Evolutionary conservation across 2,113 vertebrate genomes (phyloP), one percentile per base, ranked within the genome.

Genomic region (Emydocephalus ijimae): DNA sequence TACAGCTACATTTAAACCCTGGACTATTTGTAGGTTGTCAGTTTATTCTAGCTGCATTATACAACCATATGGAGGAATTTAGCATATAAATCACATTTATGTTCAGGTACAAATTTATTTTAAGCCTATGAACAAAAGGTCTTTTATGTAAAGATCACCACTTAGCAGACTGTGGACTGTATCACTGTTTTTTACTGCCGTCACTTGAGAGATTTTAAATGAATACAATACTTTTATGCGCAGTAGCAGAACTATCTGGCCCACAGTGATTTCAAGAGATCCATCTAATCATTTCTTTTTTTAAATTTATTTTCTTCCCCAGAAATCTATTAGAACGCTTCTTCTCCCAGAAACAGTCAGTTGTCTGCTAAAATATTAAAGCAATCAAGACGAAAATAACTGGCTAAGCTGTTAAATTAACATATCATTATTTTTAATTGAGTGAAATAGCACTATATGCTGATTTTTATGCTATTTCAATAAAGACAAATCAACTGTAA

Each of bases 401-500:
- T 48, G 24, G 85, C 94, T 94, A 96, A 90, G 92, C 94, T 93
- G 94, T 93, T 95, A 95, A 94, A 96, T 95, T 95, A 97, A 93
- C 93, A 92, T 96, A 95, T 94, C 91, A 94, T 97, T 96, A 96
- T 95, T 96, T 96, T 96, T 96, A 96, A 95, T 94, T 95, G 94
- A 95, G 87, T 94, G 92, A 96, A 94, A 96, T 93, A 93, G 85
- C 89, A 90, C 94, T 94, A 87, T 93, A 59, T 94, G 95, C 93
- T 48, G 52, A 92, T 94, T 95, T 96, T 96, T 95, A 91, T 92
- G 90, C 93, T 89, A 95, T 95, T 95, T 94, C 93, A 94, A 92
- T 94, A 94, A 96, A 95, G 81, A 43, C 90, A 92, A 95, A 97
- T 94, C 93, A 93, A 94, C 94, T 93, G 93, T 96, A 94, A 94